Conservation (phyloP, 2,113 vertebrate genomes). For the Oryzias curvinotus region DNA sequence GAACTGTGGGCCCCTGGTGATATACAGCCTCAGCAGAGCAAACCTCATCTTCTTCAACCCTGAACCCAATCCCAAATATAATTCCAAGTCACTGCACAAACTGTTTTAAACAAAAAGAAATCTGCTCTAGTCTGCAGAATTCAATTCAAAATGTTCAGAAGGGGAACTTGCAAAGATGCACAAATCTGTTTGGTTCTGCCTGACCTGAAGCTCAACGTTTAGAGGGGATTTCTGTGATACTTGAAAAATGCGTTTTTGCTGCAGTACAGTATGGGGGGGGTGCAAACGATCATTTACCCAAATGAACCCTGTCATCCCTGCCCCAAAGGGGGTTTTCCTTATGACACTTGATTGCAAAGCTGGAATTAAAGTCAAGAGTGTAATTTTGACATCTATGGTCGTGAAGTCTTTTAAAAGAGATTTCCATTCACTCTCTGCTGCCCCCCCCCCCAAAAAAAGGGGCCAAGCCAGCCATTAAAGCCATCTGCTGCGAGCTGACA, state of each 20-base stretch:
- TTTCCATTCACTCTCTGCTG: neutral
- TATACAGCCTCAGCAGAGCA: constrained; percentile 59
- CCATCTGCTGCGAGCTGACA: constrained; percentile 6
- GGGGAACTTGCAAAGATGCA: too few relatives aligned
- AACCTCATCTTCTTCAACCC: constrained; percentile 22
- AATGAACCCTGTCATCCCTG: neutral
- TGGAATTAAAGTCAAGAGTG: too few relatives aligned
- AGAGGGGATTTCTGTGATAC: too few relatives aligned
- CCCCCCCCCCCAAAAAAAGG: neutral
- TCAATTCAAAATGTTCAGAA: too few relatives aligned
- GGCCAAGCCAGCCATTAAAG: neutral
- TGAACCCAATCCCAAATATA: constrained; percentile 31
- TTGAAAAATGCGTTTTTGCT: constrained; percentile 16
- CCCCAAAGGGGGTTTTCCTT: too few relatives aligned
- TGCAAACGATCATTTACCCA: constrained; percentile 51
- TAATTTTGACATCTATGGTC: too few relatives aligned
- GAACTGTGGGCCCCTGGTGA: constrained; percentile 61
- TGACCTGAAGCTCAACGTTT: too few relatives aligned
- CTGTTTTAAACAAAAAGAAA: too few relatives aligned
- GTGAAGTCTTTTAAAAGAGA: too few relatives aligned
- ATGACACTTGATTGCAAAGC: too few relatives aligned
- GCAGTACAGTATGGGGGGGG: constrained; percentile 41
- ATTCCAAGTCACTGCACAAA: constrained; percentile 5
- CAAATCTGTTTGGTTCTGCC: too few relatives aligned
- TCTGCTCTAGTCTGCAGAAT: too few relatives aligned